Conservation (phyloP, 2,113 vertebrate species). For the Ammospiza caudacuta region DNA sequence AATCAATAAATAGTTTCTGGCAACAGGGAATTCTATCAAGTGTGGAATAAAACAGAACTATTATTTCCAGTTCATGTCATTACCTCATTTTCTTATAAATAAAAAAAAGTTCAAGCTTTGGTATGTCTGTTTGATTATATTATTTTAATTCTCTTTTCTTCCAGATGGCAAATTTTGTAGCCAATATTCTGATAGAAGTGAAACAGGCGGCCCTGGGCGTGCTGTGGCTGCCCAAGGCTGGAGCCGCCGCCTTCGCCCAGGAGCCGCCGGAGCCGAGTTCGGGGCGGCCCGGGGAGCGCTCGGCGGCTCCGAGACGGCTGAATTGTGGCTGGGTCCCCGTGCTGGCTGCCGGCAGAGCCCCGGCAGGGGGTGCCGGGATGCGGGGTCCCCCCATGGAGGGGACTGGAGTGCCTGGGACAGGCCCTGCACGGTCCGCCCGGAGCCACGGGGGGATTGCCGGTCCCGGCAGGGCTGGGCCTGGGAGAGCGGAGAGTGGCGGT, state of each 20-base stretch:
- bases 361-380: not conserved
- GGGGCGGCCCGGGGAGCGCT: rapidly evolving
- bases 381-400: rapidly evolving
- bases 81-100: not conserved
- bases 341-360: not conserved
- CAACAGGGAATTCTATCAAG: not conserved
- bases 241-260: rapidly evolving
- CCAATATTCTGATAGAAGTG: not conserved
- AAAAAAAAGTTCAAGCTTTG: not conserved
- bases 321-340: not conserved
- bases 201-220: not conserved
- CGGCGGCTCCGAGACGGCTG: rapidly evolving
- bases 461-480: too few relatives aligned
- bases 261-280: rapidly evolving
- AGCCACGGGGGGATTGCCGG: too few relatives aligned
- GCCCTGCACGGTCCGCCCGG: too few relatives aligned
- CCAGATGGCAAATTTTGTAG: rapidly evolving
- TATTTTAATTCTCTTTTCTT: not conserved
- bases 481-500: too few relatives aligned
- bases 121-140: not conserved
- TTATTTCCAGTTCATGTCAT: not conserved
- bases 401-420: not conserved
- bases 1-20: not conserved
- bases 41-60: not conserved
- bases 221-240: rapidly evolving